phyloP scores from a whole-genome alignment of 2,113 vertebrate species.

The Phoxinus phoxinus region DNA sequence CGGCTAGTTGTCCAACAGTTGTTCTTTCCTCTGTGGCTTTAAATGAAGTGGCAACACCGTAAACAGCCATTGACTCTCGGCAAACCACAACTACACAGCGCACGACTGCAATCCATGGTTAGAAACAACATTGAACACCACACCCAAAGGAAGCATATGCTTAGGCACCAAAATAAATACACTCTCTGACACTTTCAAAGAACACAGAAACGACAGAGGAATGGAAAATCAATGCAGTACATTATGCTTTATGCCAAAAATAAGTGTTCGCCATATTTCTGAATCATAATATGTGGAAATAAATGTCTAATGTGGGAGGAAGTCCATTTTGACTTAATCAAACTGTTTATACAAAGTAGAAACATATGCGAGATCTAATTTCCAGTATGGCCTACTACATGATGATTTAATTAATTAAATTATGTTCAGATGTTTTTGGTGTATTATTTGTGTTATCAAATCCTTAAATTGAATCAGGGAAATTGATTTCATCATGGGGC shows the following conservation, averaged over 20 bases:
- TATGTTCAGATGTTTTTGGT: background rate
- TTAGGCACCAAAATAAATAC: slow-evolving; percentile 6
- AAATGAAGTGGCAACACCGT: background rate
- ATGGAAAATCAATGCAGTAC: slow-evolving; percentile 5
- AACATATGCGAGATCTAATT: background rate
- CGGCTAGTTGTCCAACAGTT: background rate
- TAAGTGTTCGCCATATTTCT: background rate
- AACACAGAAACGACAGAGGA: background rate
- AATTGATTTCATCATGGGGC: background rate
- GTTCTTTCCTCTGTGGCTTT: background rate
- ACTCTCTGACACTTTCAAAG: background rate
- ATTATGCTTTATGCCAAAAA: background rate
- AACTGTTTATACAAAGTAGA: background rate
- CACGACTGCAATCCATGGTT: background rate
- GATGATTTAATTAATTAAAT: background rate
- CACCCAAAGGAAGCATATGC: background rate
- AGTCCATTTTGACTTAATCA: background rate
- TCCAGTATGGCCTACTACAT: background rate
- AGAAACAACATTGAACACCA: background rate
- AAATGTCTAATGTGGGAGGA: background rate
- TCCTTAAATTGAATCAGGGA: background rate
- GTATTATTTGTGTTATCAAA: background rate
- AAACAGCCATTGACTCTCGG: background rate
- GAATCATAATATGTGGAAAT: background rate
- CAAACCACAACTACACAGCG: slow-evolving; percentile 16